These are phyloP conservation scores for Rhinophrynus dorsalis DNA, from an alignment of 2,797 vertebrate genomes.

Conservation along the genomic window DNA sequence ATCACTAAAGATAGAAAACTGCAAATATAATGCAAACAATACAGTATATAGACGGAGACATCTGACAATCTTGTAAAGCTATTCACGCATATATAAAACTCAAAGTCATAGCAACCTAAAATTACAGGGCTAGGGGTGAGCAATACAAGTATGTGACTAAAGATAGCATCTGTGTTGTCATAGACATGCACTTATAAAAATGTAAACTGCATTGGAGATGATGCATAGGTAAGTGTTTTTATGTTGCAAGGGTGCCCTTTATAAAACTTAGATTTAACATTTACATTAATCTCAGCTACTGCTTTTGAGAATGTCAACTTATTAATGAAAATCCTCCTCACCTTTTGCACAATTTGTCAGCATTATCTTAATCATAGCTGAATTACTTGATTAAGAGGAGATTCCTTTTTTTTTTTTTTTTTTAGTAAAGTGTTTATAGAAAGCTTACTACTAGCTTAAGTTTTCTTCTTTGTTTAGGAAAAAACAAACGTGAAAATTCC, in stretches of 20 bases:
- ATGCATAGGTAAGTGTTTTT: not conserved
- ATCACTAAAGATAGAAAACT: no score
- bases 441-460: not conserved
- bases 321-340: not conserved
- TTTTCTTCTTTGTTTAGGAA: not conserved
- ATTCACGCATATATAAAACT: no score
- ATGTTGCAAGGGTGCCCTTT: not conserved
- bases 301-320: not conserved
- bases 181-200: no score
- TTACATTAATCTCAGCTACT: not conserved
- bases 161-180: no score
- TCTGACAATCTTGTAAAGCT: no score
- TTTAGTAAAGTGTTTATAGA: not conserved
- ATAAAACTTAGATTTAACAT: not conserved
- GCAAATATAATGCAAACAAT: no score
- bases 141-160: no score
- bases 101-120: no score
- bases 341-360: not conserved
- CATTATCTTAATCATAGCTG: constrained; percentile 25
- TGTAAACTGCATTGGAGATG: not conserved
- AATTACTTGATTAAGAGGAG: constrained; percentile 3
- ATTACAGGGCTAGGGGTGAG: no score
- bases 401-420: not conserved
- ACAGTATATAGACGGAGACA: no score
- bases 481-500: not conserved